Evolutionary conservation across 2,113 vertebrate genomes (phyloP).

Genomic region (Datnioides undecimradiatus): DNA sequence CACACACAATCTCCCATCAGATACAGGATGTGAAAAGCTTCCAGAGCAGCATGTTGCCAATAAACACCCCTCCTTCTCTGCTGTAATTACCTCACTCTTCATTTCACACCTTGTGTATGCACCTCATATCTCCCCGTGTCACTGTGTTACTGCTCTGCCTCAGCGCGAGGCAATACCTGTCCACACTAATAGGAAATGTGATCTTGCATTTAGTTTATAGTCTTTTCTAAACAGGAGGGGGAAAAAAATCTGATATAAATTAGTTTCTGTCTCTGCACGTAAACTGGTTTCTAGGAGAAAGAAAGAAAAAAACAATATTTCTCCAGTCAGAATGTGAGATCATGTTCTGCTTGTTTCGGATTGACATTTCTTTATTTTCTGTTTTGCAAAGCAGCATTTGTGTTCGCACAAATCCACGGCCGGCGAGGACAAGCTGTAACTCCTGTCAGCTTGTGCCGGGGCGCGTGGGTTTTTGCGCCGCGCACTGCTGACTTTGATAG

Average conservation of each 20-base stretch:
- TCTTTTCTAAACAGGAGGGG: constrained; percentile 3
- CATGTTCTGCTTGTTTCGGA: constrained; percentile 22
- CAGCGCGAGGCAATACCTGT: constrained; percentile 29
- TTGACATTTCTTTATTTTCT: constrained; percentile 17
- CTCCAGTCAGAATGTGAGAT: constrained; percentile 10
- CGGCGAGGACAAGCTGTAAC: constrained; percentile 58
- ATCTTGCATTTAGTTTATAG: constrained; percentile 25
- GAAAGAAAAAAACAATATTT: background rate
- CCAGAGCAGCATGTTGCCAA: constrained; percentile 73
- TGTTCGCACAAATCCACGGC: constrained; percentile 39
- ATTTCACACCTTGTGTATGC: constrained; percentile 64
- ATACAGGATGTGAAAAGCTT: constrained; percentile 58
- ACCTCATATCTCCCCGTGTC: constrained; percentile 51
- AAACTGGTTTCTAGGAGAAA: background rate
- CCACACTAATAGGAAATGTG: constrained; percentile 28
- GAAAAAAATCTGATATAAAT: background rate
- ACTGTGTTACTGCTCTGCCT: constrained; percentile 24
- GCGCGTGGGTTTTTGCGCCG: constrained; percentile 27
- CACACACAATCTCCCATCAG: constrained; percentile 33
- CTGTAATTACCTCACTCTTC: constrained; percentile 71
- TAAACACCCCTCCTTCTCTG: constrained; percentile 67
- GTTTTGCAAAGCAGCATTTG: constrained; percentile 39
- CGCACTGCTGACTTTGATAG: constrained; percentile 77
- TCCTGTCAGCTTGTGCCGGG: constrained; percentile 65
- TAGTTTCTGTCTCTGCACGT: background rate